Evolutionary conservation across 2,113 vertebrate genomes (phyloP), one percentile per base, ranked within the genome.

Genomic region (Syngnathus typhle): DNA sequence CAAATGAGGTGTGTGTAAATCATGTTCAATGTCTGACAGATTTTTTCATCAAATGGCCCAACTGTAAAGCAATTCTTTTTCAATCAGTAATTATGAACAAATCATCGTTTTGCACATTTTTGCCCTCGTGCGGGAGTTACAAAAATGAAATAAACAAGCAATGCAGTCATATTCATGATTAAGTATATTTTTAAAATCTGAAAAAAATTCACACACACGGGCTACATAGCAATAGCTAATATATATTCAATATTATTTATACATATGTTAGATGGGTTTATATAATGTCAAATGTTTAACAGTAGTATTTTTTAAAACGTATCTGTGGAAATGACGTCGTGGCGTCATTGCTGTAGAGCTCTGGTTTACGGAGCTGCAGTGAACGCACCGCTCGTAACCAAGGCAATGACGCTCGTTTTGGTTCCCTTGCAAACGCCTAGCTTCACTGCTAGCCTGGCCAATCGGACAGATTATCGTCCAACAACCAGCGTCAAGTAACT

Each of bases 331-430:
- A 47, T 47, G 46, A 55, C 52, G 52, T 27, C 52, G 27, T 27
- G 21, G 11, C 37, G 59, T 38, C 38, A 27, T 16, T 12, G 41
- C 11, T 6, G 2, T 12, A 19, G 38, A 9, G 36, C 0, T 2
- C 0, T 39, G 6, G 51, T 80, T 39, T 72, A 70, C 81, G 69
- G 54, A 47, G 49, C 3, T 73, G 19, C 66, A 0, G 4, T 87
- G 83, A 88, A 88, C 72, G 79, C 82, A 72, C 46, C 85, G 12
- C 16, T 23, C 8, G 88, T 89, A 84, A 88, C 88, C 88, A 88
- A 84, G 84, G 85, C 56, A 21, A 87, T 87, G 85, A 89, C 88
- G 88, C 88, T 87, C 75, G 63, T 85, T 89, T 83, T 65, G 71
- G 78, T 71, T 85, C 72, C 75, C 64, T 52, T 66, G 76, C 81